Evolutionary conservation across 2,113 vertebrate species (phyloP).

Genomic region (Mandrillus leucophaeus): DNA sequence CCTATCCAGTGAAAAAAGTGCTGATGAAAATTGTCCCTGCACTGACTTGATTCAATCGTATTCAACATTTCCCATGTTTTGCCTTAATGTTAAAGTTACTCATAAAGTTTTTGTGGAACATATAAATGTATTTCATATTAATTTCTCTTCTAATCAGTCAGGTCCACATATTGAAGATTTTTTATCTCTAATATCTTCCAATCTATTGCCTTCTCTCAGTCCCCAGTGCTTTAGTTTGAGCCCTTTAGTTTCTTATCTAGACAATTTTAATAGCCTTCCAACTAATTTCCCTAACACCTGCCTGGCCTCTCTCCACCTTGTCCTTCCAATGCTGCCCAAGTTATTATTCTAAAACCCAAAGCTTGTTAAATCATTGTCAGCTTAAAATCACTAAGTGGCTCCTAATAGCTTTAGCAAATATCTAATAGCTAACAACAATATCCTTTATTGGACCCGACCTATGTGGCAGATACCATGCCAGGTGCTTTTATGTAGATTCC

Average conservation of each 20-base stretch:
- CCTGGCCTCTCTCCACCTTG: neutral
- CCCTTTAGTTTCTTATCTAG: conserved; percentile 21
- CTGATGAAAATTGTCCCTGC: neutral
- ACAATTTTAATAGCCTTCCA: conserved; percentile 48
- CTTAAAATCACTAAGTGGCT: conserved; percentile 23
- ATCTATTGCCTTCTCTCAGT: neutral
- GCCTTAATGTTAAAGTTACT: neutral
- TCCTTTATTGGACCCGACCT: neutral
- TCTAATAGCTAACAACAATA: neutral
- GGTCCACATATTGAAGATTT: neutral
- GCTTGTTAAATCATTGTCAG: conserved; percentile 8
- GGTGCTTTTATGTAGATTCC: neutral
- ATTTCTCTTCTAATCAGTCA: neutral
- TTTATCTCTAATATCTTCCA: neutral
- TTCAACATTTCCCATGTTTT: neutral
- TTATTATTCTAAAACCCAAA: conserved; percentile 36
- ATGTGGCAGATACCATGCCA: neutral
- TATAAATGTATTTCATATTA: neutral
- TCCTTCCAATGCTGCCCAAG: neutral
- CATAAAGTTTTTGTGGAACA: neutral
- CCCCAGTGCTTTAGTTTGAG: neutral
- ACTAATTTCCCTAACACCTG: conserved; percentile 29
- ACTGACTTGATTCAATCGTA: neutral
- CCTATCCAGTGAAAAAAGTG: neutral
- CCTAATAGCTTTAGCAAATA: conserved; percentile 9